These are phyloP conservation scores for Drosophila lutescens DNA, from an alignment of 2,888 invertebrate genomes.

Conservation along the genomic window DNA sequence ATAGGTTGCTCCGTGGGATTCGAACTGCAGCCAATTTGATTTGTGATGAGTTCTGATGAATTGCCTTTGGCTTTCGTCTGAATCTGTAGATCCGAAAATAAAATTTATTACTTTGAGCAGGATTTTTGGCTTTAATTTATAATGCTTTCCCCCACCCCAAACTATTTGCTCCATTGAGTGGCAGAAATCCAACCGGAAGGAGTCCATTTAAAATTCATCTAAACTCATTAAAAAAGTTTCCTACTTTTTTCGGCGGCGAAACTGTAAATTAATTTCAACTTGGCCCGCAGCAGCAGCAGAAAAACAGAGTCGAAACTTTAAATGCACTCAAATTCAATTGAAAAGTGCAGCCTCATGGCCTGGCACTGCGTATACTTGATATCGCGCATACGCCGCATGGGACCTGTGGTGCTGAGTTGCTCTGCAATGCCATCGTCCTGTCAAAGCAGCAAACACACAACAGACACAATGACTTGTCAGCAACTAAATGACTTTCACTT, in stretches of 20 bases:
- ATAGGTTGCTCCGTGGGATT: constrained; percentile 42
- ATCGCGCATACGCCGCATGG: constrained; percentile 67
- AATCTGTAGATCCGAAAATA: neutral
- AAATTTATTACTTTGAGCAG: constrained; percentile 20
- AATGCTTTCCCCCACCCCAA: neutral
- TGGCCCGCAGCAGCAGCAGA: constrained; percentile 35
- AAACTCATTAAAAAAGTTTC: constrained; percentile 38
- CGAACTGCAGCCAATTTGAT: constrained; percentile 39
- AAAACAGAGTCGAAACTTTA: constrained; percentile 58
- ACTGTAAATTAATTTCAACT: constrained; percentile 74
- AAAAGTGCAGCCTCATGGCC: constrained; percentile 65
- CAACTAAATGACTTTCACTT: constrained; percentile 73
- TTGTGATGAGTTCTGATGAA: constrained; percentile 46
- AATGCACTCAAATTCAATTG: constrained; percentile 72
- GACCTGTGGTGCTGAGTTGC: constrained; percentile 1
- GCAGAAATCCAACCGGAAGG: constrained; percentile 1
- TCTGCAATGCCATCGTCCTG: constrained; percentile 45
- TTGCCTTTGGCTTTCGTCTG: constrained; percentile 11
- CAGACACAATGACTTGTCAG: constrained; percentile 48
- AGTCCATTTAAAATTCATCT: constrained; percentile 43
- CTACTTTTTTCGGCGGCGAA: constrained; percentile 9
- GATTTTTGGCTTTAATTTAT: constrained; percentile 9
- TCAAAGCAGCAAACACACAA: constrained; percentile 30
- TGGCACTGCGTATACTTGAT: constrained; percentile 64
- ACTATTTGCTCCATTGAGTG: neutral